A percentile compares a stretch with the other conserved stretches of the same genome.
These are phyloP conservation scores for Belonocnema kinseyi DNA, from an alignment of 1,140 invertebrate species.

Conservation along the genomic window DNA sequence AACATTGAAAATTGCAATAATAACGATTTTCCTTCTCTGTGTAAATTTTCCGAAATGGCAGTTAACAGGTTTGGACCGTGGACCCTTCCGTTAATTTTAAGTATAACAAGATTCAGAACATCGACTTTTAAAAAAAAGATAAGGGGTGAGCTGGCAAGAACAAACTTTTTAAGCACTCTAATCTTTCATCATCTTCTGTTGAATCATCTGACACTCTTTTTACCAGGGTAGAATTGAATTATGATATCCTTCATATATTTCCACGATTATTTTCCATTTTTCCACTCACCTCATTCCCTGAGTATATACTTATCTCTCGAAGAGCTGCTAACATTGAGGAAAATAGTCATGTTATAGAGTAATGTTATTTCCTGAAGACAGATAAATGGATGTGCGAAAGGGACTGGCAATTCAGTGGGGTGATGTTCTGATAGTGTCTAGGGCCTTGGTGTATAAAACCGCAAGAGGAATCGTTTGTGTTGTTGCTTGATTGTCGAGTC, in stretches of 20 bases:
- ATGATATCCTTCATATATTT: conserved; percentile 3
- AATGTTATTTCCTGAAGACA: conserved; percentile 38
- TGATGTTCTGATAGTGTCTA: conserved; percentile 34
- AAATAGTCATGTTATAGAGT: conserved; percentile 26
- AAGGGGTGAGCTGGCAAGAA: not conserved
- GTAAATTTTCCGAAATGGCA: no score
- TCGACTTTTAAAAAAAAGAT: no score
- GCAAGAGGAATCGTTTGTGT: conserved; percentile 44
- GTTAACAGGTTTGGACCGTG: no score
- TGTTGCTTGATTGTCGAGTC: conserved; percentile 48
- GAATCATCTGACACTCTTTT: not conserved
- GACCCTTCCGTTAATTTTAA: no score
- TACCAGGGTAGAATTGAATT: not conserved
- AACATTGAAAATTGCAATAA: no score
- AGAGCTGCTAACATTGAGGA: not conserved
- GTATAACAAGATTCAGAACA: no score
- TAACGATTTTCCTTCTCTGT: no score
- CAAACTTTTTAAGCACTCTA: not conserved
- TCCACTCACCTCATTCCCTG: not conserved
- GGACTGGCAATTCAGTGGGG: conserved; percentile 39
- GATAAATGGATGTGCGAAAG: conserved; percentile 43
- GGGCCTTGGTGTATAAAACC: conserved; percentile 42
- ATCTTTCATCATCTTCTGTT: not conserved
- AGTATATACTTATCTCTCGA: not conserved
- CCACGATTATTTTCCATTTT: conserved; percentile 9